Evolutionary conservation across 2,888 invertebrate genomes (phyloP), one percentile per base, ranked within the genome.

Genomic region (Branchipolynoe longqiensis): DNA sequence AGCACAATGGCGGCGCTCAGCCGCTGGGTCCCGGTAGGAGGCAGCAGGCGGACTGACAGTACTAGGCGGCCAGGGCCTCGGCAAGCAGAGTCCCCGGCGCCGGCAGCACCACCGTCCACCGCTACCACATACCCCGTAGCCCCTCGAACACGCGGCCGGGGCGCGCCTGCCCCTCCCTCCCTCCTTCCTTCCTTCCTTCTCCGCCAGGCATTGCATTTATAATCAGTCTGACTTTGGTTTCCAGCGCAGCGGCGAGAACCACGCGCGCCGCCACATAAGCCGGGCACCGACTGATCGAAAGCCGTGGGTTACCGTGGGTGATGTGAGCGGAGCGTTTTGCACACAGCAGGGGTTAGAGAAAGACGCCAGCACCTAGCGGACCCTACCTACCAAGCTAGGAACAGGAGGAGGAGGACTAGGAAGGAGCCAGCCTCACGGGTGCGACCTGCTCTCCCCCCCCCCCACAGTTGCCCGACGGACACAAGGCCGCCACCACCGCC

Each of bases 1-100:
- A 18, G 2, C 38, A 69, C 69, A 69, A 69, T 69, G 69, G 69
- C 38, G 28, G 3, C 62, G 62, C 12, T 25, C 56, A 14, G 22
- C 56, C 62, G 62, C 28, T 62, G 33, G 69, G 18, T 18, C n/a
- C 38, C 36, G 69, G 38, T 33, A 38, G 18, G 38, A 2, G 69
- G 38, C 31, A 14, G 31, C 28, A 12, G 18, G 31, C 28, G 62
- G 62, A 31, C 12, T 28, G 25, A 31, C 25, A 31, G 62, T n/a
- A 31, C 31, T 14, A 36, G 69, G 38, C 36, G 69, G 69, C 69
- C 69, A 69, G 25, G 25, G 69, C 69, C 69, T 36, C 25, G 12
- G 33, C 38, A 33, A 38, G 38, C 69, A 4, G 38, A 4, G 38
- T 33, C 22, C 33, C 69, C 69, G 38, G 69, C 69, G n/a, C 36